A percentile compares a stretch with the other conserved stretches of the same genome.
These are phyloP conservation scores for Benthosema pterotum DNA, from an alignment of 2,797 vertebrate species.

Conservation along the genomic window DNA sequence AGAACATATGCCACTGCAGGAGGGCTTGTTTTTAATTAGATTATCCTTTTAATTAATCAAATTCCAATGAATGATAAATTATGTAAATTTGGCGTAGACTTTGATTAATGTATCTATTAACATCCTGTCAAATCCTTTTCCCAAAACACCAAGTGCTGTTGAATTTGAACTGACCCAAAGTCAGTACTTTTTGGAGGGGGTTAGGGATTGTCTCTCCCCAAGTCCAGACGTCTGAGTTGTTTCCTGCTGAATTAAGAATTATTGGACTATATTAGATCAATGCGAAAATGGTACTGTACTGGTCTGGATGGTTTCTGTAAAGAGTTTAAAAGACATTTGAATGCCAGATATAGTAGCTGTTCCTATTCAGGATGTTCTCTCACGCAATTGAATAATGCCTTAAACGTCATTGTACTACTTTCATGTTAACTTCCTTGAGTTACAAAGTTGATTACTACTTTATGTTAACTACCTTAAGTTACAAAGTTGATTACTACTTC, in stretches of 20 bases:
- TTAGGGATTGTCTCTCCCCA: neutral
- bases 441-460: too few relatives aligned
- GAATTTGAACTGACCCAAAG: conserved; percentile 1
- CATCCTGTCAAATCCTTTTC: neutral
- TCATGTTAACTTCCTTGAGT: too few relatives aligned
- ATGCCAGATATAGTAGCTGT: neutral
- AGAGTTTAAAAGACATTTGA: conserved; percentile 9
- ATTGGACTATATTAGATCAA: conserved; percentile 10
- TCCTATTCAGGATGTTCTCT: conserved; percentile 4
- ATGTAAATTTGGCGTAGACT: neutral
- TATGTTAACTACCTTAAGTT: too few relatives aligned
- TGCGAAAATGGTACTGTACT: neutral
- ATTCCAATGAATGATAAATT: neutral
- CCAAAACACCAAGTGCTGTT: too few relatives aligned
- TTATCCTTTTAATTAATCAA: neutral
- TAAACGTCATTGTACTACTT: too few relatives aligned
- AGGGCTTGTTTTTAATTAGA: too few relatives aligned
- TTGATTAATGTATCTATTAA: neutral
- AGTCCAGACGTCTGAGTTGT: conserved; percentile 2
- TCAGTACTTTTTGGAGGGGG: neutral
- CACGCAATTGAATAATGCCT: conserved; percentile 1
- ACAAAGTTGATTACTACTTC: too few relatives aligned
- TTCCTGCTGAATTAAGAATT: conserved; percentile 14
- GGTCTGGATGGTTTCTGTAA: conserved; percentile 5
- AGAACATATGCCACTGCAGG: too few relatives aligned